Evolutionary conservation across 2,113 vertebrate genomes (phyloP), one percentile per base, ranked within the genome.

Genomic region (Corydoras sp.): DNA sequence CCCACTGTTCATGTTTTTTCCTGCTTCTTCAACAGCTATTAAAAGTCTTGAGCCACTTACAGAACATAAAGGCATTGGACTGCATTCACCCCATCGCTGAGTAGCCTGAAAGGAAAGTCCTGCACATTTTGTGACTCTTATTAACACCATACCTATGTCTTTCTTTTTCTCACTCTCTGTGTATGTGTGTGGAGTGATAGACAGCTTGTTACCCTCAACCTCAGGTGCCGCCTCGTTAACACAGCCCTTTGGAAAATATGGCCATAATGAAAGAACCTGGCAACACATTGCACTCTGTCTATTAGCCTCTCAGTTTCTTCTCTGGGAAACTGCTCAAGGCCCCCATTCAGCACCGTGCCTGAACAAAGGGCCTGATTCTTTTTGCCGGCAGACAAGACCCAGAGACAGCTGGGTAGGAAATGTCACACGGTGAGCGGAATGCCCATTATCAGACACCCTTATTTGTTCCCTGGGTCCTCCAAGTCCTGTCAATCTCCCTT

Each of bases 221-320:
- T 90, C 88, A 92, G 90, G 83, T 87, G 86, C 88, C 86, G 90
- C 90, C 89, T 92, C 90, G 92, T 92, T 93, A 92, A 89, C 90
- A 91, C 91, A 87, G 89, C 88, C 89, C 87, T 72, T 74, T 68
- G 58, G 90, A 89, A 90, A 88, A 92, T 90, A 88, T 88, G 88
- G 89, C 72, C 89, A 89, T 91, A 91, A 92, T 92, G 92, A 92
- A 93, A 90, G 90, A 90, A 90, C 90, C 90, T 90, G 92, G 89
- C 89, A 90, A 90, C 92, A 92, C 91, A 92, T 93, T 91, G 91
- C 90, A 88, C 90, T 89, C 89, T 87, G 88, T 92, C 90, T 92
- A 92, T 92, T 92, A 92, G 92, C 90, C 90, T 93, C 91, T 92
- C 90, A 91, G 91, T 93, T 92, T 93, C 91, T 89, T 92, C 91